Percentiles rank a stretch among this genome's conserved stretches.
Evolutionary conservation across 2,888 invertebrate species (phyloP).

Genomic region (Ariolimax columbianus): DNA sequence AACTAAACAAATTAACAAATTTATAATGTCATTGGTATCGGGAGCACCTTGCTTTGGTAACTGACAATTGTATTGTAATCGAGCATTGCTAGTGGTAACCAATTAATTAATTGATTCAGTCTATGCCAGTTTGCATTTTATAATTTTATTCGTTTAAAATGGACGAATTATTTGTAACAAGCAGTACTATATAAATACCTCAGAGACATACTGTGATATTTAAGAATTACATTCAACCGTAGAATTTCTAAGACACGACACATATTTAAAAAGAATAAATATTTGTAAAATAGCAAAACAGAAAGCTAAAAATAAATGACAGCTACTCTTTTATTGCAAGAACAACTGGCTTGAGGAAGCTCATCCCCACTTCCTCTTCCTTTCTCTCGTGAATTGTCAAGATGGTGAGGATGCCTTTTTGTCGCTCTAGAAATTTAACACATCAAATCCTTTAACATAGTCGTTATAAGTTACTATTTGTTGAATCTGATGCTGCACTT

Average conservation of each 20-base stretch:
- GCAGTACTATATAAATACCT: not conserved
- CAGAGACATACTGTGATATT: not conserved
- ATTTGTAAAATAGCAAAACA: not conserved
- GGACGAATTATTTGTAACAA: not conserved
- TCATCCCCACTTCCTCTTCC: not conserved
- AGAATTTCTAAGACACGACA: not conserved
- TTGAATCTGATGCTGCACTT: not conserved
- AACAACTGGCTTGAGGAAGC: not conserved
- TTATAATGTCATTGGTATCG: too few relatives aligned
- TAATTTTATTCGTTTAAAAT: not conserved
- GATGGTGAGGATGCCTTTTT: constrained; percentile 13
- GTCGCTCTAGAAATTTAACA: not conserved
- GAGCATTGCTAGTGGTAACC: too few relatives aligned
- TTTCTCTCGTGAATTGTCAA: constrained; percentile 2
- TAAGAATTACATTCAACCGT: not conserved
- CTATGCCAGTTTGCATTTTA: not conserved
- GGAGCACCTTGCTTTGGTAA: too few relatives aligned
- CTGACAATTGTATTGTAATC: too few relatives aligned
- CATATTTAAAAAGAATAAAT: not conserved
- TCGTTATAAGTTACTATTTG: not conserved
- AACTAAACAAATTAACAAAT: too few relatives aligned
- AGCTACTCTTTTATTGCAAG: not conserved
- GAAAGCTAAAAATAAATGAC: not conserved
- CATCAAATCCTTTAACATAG: not conserved
- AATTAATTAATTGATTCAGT: too few relatives aligned